Base-by-base conservation (phyloP, 2,113 vertebrate genomes). In the Tragulus kanchil region DNA sequence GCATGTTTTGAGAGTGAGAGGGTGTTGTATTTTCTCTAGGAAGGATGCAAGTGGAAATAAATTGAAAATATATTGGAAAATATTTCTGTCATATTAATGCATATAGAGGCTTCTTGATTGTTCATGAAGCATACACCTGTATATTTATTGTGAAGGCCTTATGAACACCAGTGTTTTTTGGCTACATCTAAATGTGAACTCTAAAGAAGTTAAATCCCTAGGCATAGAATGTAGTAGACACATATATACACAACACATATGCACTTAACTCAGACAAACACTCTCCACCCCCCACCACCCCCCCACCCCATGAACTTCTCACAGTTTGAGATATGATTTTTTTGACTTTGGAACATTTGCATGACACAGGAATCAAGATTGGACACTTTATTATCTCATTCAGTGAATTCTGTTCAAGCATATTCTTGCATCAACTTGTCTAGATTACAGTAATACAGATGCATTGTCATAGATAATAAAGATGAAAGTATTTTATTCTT, bases 1-100 rank as follows among this genome's bases (percentile, higher is more conserved):
- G 48, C 15, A 86, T 93, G 93, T 79, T 86, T 5, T 93, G 19
- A 67, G 10, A 89, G 52, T 69, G 23, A 65, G 77, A 93, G 48
- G 12, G 23, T 91, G 4, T 92, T 96, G 71, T 87, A 28, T 90
- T 96, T 96, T 83, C 67, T 93, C 25, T 88, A 77, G 75, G 86
- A 95, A 93, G 83, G n/a, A 83, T 73, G 6, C 56, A 95, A 86
- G 45, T 89, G 31, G 45, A 79, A 96, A 91, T 85, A n/a, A 82
- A 90, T 90, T 73, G 13, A 93, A 94, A 95, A 84, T 73, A 78
- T 54, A 69, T 59, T 75, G 56, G 56, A 67, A 93, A 96, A 58
- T 83, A 7, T 89, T 89, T 12, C 13, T 14, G 12, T 95, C 50
- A 11, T n/a, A 71, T 45, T 71, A 71, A 71, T 23, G 73, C 6